Conservation (phyloP, 2,888 invertebrate genomes). For the Stratiomys singularior region DNA sequence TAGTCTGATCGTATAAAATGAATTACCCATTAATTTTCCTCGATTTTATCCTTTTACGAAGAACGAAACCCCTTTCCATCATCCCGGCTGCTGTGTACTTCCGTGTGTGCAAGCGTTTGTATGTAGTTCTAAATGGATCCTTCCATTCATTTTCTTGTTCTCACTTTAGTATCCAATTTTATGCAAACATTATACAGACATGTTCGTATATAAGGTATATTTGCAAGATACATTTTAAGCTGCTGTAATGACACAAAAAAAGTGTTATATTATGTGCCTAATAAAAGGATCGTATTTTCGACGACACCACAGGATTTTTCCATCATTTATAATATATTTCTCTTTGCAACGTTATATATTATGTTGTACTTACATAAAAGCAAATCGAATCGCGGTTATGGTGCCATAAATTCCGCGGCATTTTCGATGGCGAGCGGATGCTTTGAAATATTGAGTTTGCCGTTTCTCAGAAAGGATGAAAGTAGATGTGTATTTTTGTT, state of each 20-base stretch:
- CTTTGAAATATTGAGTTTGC: too few species aligned
- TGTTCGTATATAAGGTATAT: background rate
- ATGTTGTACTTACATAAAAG: background rate
- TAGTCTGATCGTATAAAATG: constrained; percentile 6
- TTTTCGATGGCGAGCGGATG: too few species aligned
- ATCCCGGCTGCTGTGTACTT: background rate
- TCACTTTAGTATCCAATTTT: constrained; percentile 3
- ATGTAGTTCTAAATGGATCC: background rate
- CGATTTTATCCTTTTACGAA: constrained; percentile 32
- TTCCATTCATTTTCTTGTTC: background rate
- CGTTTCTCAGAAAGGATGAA: too few species aligned
- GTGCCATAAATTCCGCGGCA: background rate
- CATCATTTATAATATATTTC: background rate
- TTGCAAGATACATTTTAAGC: background rate
- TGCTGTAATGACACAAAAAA: constrained; percentile 20
- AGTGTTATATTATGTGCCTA: constrained; percentile 17
- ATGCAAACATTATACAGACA: constrained; percentile 9
- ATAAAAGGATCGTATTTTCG: constrained; percentile 11
- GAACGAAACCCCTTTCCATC: too few species aligned
- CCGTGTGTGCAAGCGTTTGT: background rate
- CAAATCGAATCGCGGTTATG: background rate
- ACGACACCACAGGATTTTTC: constrained; percentile 5
- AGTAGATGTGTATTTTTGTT: too few species aligned
- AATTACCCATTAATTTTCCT: constrained; percentile 36
- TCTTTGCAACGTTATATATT: too few species aligned